Evolutionary conservation across 2,797 vertebrate species (phyloP).

Genomic region (Rhyacichthys aspro): DNA sequence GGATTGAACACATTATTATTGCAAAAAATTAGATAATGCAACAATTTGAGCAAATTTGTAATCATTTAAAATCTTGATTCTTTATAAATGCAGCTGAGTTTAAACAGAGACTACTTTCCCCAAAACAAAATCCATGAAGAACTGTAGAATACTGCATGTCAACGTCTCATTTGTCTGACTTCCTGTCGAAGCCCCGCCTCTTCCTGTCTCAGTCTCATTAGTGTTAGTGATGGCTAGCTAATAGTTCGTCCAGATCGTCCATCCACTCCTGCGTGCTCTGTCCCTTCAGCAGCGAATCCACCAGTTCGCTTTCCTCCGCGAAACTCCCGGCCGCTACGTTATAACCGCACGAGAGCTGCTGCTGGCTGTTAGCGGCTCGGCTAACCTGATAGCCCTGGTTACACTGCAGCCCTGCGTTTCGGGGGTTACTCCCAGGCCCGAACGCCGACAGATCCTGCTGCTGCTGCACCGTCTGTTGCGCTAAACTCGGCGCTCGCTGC

Average conservation of each 20-base stretch:
- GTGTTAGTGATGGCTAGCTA: slow-evolving; percentile 87
- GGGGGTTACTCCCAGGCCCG: slow-evolving; percentile 71
- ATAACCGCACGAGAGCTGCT: slow-evolving; percentile 88
- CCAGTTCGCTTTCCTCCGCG: slow-evolving; percentile 90
- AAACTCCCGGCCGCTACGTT: slow-evolving; percentile 84
- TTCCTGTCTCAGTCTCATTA: background rate
- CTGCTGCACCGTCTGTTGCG: slow-evolving; percentile 48
- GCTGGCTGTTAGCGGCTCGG: slow-evolving; percentile 81
- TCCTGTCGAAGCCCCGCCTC: background rate
- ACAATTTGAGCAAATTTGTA: too few species aligned
- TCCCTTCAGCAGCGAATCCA: slow-evolving; percentile 94
- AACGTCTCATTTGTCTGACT: background rate
- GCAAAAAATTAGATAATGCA: too few species aligned
- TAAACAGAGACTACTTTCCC: too few species aligned
- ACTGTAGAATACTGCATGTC: background rate
- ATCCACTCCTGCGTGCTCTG: slow-evolving; percentile 98
- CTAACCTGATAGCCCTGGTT: slow-evolving; percentile 90
- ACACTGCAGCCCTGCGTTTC: slow-evolving; percentile 86
- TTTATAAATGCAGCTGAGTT: too few species aligned
- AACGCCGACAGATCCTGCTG: slow-evolving; percentile 88
- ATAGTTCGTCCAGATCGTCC: slow-evolving; percentile 92
- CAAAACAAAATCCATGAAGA: too few species aligned
- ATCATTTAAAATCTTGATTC: too few species aligned
- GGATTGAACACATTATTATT: too few species aligned
- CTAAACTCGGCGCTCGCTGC: slow-evolving; percentile 68